These are phyloP conservation scores for Lamellibrachia satsuma DNA, from an alignment of 2,888 invertebrate genomes.

Conservation along the genomic window DNA sequence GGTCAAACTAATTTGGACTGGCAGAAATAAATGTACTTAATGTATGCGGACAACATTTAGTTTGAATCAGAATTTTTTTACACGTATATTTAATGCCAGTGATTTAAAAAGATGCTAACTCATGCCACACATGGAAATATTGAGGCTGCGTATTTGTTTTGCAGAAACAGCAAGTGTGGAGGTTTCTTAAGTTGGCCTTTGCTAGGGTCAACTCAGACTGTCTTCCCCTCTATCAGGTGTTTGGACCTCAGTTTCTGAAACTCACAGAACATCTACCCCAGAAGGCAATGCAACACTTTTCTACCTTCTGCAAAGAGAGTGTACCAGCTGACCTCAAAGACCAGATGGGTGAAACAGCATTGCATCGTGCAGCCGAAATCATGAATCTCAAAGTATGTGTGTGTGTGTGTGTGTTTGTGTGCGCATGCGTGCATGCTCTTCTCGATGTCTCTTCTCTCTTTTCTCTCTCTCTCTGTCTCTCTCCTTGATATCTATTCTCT, in stretches of 20 bases:
- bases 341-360: background rate
- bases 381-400: background rate
- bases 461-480: too few species aligned
- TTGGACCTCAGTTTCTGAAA: background rate
- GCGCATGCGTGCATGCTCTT: background rate
- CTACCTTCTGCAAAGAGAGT: background rate
- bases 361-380: background rate
- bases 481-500: too few species aligned
- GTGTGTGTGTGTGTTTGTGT: background rate
- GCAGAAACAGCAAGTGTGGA: background rate
- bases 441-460: too few species aligned
- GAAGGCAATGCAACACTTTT: background rate
- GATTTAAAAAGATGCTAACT: background rate
- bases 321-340: background rate
- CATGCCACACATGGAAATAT: background rate
- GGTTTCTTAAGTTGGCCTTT: background rate
- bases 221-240: background rate
- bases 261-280: conserved; percentile 1
- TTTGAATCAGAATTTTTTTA: too few species aligned
- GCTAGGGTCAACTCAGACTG: background rate
- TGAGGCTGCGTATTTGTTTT: background rate
- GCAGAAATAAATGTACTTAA: background rate
- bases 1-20: background rate
- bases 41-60: background rate
- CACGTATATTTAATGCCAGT: too few species aligned